Conservation (phyloP, 1,140 invertebrate genomes). For the Apis florea region DNA sequence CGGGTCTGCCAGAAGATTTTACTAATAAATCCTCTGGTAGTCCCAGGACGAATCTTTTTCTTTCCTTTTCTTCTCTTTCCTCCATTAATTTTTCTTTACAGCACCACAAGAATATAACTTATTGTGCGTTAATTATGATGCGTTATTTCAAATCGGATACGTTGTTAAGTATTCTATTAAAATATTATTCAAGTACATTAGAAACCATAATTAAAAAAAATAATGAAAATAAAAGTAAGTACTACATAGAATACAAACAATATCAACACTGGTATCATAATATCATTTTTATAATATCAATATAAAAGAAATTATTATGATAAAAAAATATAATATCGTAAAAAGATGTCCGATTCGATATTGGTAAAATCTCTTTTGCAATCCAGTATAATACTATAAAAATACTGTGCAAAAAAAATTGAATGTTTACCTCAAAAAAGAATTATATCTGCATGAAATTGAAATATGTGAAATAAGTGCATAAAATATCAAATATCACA, state of each 20-base stretch:
- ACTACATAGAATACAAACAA: background rate
- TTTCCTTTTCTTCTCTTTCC: too few relatives aligned
- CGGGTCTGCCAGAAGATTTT: too few relatives aligned
- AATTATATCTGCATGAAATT: conserved; percentile 28
- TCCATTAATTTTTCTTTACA: too few relatives aligned
- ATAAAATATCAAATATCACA: background rate
- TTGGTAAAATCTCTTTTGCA: background rate
- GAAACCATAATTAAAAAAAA: background rate
- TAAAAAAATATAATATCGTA: background rate
- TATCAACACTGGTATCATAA: background rate
- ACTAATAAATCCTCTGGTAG: too few relatives aligned
- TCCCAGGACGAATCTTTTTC: too few relatives aligned
- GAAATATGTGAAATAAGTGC: conserved; percentile 18
- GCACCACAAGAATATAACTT: background rate
- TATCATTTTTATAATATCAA: background rate
- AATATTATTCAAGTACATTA: background rate
- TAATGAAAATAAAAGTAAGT: background rate
- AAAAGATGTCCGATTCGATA: background rate
- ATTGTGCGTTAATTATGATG: background rate
- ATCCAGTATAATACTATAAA: background rate
- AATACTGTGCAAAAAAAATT: conserved; percentile 31
- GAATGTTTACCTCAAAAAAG: conserved; percentile 29
- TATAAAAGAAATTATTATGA: background rate
- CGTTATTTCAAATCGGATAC: background rate
- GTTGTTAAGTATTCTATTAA: background rate